Evolutionary conservation across 2,888 invertebrate species (phyloP).

Genomic region (Athalia circularis): DNA sequence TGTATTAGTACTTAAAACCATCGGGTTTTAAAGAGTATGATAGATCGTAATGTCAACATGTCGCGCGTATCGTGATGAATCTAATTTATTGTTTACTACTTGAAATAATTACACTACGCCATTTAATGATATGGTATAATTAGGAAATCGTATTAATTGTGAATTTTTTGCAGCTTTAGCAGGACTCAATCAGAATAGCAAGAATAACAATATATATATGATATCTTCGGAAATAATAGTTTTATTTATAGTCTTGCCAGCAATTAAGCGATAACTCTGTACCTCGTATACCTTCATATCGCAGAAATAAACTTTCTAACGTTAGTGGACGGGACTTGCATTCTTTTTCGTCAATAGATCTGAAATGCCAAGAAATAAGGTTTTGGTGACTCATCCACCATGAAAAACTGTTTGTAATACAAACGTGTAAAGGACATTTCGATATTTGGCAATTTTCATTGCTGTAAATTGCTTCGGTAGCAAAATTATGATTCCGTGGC

Average conservation of each 20-base stretch:
- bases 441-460: no score
- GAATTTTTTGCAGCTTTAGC: neutral
- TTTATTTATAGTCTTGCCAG: neutral
- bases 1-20: neutral
- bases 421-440: no score
- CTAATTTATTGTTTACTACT: slow-evolving; percentile 20
- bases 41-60: slow-evolving; percentile 15
- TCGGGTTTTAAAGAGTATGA: neutral
- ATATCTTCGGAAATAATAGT: neutral
- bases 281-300: slow-evolving; percentile 58
- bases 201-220: neutral
- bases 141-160: neutral
- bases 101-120: neutral
- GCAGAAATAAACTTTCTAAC: slow-evolving; percentile 56
- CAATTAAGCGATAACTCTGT: slow-evolving; percentile 52
- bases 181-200: neutral
- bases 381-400: no score
- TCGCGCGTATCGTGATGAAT: slow-evolving; percentile 28
- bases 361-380: no score
- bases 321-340: neutral
- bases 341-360: no score
- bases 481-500: no score
- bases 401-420: no score
- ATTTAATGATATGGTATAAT: slow-evolving; percentile 8
- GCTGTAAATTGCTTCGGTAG: no score